A percentile compares a stretch with the other conserved stretches of the same genome.
Evolutionary conservation across 2,113 vertebrate genomes (phyloP).

Genomic region (Lamprotornis superbus): DNA sequence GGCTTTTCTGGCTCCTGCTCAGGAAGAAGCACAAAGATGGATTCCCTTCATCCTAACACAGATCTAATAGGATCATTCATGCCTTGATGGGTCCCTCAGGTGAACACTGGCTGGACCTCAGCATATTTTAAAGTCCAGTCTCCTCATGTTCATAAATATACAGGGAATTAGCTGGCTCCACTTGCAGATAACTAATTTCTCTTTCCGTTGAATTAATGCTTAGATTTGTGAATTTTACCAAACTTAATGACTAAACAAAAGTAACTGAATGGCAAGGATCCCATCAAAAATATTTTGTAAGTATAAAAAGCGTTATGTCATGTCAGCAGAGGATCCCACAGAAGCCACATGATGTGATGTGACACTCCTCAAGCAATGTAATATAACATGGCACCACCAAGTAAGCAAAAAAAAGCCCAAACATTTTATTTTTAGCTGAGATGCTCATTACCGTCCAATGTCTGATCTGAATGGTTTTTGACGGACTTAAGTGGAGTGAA

Average conservation of each 20-base stretch:
- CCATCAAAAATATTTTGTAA: constrained; percentile 35
- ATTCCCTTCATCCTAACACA: background rate
- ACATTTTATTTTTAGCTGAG: constrained; percentile 67
- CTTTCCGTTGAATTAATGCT: background rate
- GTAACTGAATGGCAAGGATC: background rate
- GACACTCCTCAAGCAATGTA: constrained; percentile 62
- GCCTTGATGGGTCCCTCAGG: background rate
- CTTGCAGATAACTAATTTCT: background rate
- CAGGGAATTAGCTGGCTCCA: background rate
- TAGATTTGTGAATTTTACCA: constrained; percentile 1
- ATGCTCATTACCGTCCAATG: constrained; percentile 52
- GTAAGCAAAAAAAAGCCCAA: constrained; percentile 64
- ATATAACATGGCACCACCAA: constrained; percentile 64
- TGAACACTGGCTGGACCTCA: background rate
- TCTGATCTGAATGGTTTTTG: constrained; percentile 60
- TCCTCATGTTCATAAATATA: background rate
- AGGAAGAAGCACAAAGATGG: background rate
- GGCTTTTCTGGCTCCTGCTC: background rate
- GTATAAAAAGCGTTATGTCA: constrained; percentile 49
- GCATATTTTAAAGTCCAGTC: background rate
- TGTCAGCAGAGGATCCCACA: constrained; percentile 41
- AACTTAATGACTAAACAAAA: background rate
- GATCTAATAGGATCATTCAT: background rate
- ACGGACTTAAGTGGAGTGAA: constrained; percentile 47
- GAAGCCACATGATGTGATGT: constrained; percentile 23